These are phyloP conservation scores for Chrysemys picta DNA, from an alignment of 2,113 vertebrate genomes.

Conservation along the genomic window DNA sequence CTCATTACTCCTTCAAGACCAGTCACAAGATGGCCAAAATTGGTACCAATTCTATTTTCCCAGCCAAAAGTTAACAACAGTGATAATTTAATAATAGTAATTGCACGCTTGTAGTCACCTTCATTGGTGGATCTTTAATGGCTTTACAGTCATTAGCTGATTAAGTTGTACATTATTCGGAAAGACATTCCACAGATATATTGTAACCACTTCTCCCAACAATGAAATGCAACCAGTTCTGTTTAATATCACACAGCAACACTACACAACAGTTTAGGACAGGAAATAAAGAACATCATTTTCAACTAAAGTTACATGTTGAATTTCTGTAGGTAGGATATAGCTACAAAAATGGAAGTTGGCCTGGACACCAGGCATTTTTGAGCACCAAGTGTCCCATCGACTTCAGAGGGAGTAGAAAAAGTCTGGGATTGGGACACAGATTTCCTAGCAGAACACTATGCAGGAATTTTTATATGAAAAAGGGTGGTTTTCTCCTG, in stretches of 20 bases:
- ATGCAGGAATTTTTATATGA: neutral
- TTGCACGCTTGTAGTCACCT: neutral
- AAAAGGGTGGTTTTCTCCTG: neutral
- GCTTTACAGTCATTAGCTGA: neutral
- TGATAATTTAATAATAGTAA: neutral
- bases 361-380: neutral
- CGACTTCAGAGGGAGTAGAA: neutral
- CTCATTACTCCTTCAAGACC: neutral
- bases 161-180: neutral
- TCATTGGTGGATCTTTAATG: neutral
- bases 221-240: neutral
- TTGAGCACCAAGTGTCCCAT: neutral
- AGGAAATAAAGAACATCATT: rapidly evolving
- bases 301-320: neutral
- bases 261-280: neutral
- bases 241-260: neutral
- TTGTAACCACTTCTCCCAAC: neutral
- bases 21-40: neutral
- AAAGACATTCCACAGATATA: neutral
- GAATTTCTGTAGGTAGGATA: neutral
- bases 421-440: neutral
- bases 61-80: neutral
- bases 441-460: neutral
- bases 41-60: neutral
- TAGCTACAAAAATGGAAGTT: neutral